Evolutionary conservation across 2,888 invertebrate species (phyloP).

Genomic region (Ochropleura leucogaster): DNA sequence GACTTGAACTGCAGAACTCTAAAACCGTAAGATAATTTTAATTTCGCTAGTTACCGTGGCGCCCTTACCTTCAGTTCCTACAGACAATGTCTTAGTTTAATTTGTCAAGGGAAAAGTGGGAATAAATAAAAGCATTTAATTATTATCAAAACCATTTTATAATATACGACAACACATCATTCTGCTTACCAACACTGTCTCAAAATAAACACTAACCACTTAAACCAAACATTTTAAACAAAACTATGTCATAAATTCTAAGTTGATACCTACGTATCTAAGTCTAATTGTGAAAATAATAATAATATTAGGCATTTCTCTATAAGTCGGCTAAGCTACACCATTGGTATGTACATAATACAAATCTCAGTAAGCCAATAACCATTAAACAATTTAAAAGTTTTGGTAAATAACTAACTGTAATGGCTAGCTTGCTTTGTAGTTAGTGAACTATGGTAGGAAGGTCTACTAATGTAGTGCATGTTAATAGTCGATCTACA

Average conservation of each 20-base stretch:
- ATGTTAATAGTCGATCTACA: not conserved
- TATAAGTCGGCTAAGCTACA: slow-evolving; percentile 35
- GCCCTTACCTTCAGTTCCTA: not conserved
- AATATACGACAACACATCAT: slow-evolving; percentile 26
- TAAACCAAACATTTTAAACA: slow-evolving; percentile 14
- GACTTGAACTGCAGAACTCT: no score
- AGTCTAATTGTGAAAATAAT: slow-evolving; percentile 31
- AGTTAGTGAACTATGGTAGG: slow-evolving; percentile 1
- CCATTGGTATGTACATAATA: slow-evolving; percentile 18
- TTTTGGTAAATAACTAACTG: slow-evolving; percentile 6
- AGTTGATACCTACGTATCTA: slow-evolving; percentile 1
- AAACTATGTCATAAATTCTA: slow-evolving; percentile 20
- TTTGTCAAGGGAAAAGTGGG: not conserved
- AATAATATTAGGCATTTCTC: slow-evolving; percentile 45
- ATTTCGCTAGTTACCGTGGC: no score
- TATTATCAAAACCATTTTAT: slow-evolving; percentile 36
- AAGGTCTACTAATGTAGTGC: not conserved
- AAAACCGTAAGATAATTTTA: no score
- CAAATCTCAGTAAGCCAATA: slow-evolving; percentile 46
- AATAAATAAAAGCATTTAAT: slow-evolving; percentile 1
- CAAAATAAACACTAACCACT: slow-evolving; percentile 20
- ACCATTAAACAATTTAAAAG: slow-evolving; percentile 23
- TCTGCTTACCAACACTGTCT: slow-evolving; percentile 14
- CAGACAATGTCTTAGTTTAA: not conserved
- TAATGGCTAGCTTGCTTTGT: slow-evolving; percentile 11